Percentiles rank a stretch among this genome's conserved stretches.
Conservation (phyloP, 2,888 invertebrate genomes). For the Thumatha senex region DNA sequence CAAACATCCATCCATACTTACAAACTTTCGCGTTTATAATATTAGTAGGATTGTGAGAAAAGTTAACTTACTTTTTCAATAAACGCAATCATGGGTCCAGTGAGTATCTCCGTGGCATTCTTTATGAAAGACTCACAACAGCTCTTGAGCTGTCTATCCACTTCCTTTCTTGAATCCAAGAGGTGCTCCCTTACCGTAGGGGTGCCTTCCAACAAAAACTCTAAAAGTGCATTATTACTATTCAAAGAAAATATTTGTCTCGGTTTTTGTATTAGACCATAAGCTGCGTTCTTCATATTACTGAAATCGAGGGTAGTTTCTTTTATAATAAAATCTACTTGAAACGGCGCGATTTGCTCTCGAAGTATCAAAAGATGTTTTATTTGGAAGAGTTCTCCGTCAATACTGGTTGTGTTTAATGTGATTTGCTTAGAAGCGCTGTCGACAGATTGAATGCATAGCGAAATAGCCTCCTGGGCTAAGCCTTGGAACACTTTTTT, state of each 20-base stretch:
- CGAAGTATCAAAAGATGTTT: slow-evolving; percentile 98
- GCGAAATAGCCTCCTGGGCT: slow-evolving; percentile 96
- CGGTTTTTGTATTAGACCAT: slow-evolving; percentile 89
- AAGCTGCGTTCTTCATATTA: slow-evolving; percentile 94
- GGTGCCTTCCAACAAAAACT: slow-evolving; percentile 96
- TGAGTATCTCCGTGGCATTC: slow-evolving; percentile 89
- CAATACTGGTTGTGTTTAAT: slow-evolving; percentile 89
- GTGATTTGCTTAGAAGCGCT: slow-evolving; percentile 92
- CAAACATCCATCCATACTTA: no score
- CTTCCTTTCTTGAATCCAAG: slow-evolving; percentile 97
- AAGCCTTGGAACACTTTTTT: slow-evolving; percentile 97
- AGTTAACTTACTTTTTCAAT: slow-evolving; percentile 86
- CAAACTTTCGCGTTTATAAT: no score
- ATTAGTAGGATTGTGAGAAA: no score
- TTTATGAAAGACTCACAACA: slow-evolving; percentile 95
- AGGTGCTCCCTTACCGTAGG: slow-evolving; percentile 96
- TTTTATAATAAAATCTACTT: slow-evolving; percentile 96
- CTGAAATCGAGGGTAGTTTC: slow-evolving; percentile 97
- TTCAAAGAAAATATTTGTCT: slow-evolving; percentile 93
- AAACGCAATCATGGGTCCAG: slow-evolving; percentile 89
- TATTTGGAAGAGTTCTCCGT: slow-evolving; percentile 98
- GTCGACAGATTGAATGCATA: slow-evolving; percentile 95
- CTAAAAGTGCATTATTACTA: slow-evolving; percentile 95
- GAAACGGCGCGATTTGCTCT: slow-evolving; percentile 99
- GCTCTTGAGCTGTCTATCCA: slow-evolving; percentile 95